Percentiles rank a stretch among this genome's conserved stretches.
Evolutionary conservation across 2,797 vertebrate species (phyloP).

Genomic region (Micropoecilia bifurca): DNA sequence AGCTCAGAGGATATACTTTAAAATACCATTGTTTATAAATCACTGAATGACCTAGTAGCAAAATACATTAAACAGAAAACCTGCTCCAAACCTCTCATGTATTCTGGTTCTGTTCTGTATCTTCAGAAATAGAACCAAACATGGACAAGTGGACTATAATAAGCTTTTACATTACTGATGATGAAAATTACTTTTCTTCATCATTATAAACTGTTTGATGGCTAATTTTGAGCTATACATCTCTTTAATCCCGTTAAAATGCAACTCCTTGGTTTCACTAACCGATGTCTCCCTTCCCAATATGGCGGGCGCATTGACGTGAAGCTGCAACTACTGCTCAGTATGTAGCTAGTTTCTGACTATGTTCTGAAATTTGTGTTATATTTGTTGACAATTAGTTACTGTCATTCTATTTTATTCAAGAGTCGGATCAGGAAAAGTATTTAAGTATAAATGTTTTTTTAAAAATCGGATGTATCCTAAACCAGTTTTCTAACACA

Average conservation of each 20-base stretch:
- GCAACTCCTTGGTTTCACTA: not conserved
- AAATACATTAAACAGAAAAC: too few species aligned
- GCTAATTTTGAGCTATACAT: not conserved
- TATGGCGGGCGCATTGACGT: not conserved
- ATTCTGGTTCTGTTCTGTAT: too few species aligned
- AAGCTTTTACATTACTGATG: not conserved
- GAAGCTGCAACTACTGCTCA: not conserved
- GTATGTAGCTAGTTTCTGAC: not conserved
- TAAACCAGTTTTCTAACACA: not conserved
- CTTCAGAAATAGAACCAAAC: too few species aligned
- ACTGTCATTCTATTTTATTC: not conserved
- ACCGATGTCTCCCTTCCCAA: not conserved
- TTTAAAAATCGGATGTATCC: not conserved
- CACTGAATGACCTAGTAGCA: too few species aligned
- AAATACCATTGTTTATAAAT: too few species aligned
- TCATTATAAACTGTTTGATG: not conserved
- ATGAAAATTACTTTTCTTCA: not conserved
- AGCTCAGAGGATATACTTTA: too few species aligned
- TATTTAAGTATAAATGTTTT: not conserved
- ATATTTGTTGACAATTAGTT: not conserved
- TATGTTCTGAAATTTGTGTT: not conserved
- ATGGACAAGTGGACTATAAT: too few species aligned
- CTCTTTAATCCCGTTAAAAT: not conserved
- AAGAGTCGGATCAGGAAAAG: not conserved
- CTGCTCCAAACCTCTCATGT: too few species aligned